These are phyloP conservation scores for Cotesia glomerata DNA, from an alignment of 1,140 invertebrate genomes.

Conservation along the genomic window DNA sequence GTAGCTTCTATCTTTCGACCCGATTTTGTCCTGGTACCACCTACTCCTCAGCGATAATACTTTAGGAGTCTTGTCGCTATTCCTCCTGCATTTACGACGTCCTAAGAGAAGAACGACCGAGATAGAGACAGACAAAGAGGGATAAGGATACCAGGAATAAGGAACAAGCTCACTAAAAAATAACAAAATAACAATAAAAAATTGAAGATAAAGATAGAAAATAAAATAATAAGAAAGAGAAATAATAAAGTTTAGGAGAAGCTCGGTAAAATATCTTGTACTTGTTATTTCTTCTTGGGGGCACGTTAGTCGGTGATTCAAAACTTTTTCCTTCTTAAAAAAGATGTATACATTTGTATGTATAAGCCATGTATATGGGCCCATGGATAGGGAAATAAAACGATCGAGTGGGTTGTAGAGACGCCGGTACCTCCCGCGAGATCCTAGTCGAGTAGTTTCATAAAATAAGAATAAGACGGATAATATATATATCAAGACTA, in stretches of 20 bases:
- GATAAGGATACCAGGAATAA: background rate
- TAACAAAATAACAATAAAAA: background rate
- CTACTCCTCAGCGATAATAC: slow-evolving; percentile 34
- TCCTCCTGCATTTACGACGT: slow-evolving; percentile 31
- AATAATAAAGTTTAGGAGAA: slow-evolving; percentile 11
- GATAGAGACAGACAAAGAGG: slow-evolving; percentile 8
- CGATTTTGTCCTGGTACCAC: slow-evolving; percentile 27
- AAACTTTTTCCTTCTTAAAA: slow-evolving; percentile 6
- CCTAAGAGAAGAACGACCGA: background rate
- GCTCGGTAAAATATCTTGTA: slow-evolving; percentile 14
- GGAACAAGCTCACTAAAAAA: too few species aligned
- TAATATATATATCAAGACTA: slow-evolving; percentile 3
- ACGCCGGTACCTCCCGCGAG: slow-evolving; percentile 27
- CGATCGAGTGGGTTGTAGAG: slow-evolving; percentile 29
- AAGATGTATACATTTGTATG: background rate
- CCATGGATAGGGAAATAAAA: slow-evolving; percentile 16
- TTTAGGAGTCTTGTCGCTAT: slow-evolving; percentile 33
- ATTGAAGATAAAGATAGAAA: background rate
- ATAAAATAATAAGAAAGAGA: slow-evolving; percentile 17
- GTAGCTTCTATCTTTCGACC: slow-evolving; percentile 23
- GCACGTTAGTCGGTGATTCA: background rate
- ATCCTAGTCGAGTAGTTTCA: slow-evolving; percentile 13
- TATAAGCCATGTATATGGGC: background rate
- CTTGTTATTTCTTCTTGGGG: background rate
- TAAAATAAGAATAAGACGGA: too few species aligned